Conservation (phyloP, 2,113 vertebrate genomes). For the Tympanuchus pallidicinctus region DNA sequence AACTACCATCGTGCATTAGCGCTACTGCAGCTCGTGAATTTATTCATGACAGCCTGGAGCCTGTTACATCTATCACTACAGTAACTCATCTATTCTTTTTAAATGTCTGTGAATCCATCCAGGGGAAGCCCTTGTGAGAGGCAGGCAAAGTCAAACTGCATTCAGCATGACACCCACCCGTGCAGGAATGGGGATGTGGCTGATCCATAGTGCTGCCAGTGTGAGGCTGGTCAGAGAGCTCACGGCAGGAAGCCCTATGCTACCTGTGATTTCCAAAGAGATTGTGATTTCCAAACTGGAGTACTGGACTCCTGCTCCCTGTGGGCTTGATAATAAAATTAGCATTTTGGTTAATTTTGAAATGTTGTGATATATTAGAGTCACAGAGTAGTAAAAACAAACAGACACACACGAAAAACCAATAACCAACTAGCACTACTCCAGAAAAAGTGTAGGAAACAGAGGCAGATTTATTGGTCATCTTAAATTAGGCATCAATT, state of each 20-base stretch:
- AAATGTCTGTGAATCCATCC: neutral
- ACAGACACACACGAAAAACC: too few species aligned
- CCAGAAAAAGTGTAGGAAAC: neutral
- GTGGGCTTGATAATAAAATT: neutral
- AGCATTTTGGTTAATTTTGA: neutral
- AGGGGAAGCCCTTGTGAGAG: neutral
- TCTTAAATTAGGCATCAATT: neutral
- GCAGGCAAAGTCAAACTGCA: neutral
- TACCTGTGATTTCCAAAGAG: fast-evolving
- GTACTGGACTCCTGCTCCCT: fast-evolving
- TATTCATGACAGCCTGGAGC: neutral
- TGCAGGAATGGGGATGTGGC: too few species aligned
- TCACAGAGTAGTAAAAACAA: neutral
- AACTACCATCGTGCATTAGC: neutral
- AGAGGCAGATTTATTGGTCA: neutral
- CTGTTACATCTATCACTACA: neutral
- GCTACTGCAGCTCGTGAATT: neutral
- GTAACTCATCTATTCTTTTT: neutral
- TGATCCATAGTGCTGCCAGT: fast-evolving
- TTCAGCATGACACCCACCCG: neutral
- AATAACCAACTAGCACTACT: neutral
- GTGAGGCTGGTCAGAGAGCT: fast-evolving
- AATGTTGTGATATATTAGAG: neutral
- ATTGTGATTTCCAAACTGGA: neutral
- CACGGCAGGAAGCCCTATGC: fast-evolving